A percentile compares a stretch with the other conserved stretches of the same genome.
Conservation (phyloP, 64 coral and sea anemone species). For the Montipora capricornis region DNA sequence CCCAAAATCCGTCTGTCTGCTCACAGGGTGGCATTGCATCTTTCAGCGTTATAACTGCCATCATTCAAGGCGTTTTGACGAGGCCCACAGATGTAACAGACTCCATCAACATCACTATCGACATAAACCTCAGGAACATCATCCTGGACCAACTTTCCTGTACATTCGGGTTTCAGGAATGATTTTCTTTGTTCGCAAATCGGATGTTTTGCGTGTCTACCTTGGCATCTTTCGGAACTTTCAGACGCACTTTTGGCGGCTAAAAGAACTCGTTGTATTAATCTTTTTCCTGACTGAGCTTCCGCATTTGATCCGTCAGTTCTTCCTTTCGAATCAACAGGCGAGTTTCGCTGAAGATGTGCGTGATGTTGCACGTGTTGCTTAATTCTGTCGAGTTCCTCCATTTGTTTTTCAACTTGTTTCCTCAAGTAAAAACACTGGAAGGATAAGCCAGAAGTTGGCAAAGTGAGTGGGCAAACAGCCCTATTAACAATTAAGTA, state of each 20-base stretch:
- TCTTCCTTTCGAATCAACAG: conserved; percentile 1
- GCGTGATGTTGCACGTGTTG: background rate
- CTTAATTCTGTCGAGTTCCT: conserved; percentile 25
- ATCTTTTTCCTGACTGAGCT: background rate
- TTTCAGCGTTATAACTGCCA: background rate
- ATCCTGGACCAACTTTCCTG: background rate
- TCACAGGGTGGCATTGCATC: background rate
- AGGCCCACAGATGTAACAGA: conserved; percentile 34
- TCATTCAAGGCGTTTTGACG: conserved; percentile 15
- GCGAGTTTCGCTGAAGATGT: background rate
- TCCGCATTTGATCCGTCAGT: background rate
- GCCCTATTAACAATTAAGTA: background rate
- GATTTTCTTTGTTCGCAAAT: background rate
- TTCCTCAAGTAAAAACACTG: conserved; percentile 41
- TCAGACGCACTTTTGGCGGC: conserved; percentile 30
- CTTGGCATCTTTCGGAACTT: conserved; percentile 11
- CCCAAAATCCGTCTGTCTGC: too few relatives aligned
- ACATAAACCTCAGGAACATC: conserved; percentile 30
- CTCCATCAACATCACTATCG: conserved; percentile 40
- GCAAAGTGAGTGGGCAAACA: background rate
- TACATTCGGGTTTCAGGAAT: background rate
- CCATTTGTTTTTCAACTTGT: conserved; percentile 31
- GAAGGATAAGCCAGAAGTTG: conserved; percentile 29
- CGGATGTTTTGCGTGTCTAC: background rate
- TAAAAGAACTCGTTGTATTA: conserved; percentile 28